phyloP scores from a whole-genome alignment of 2,888 invertebrate species.

The Shargacucullia verbasci region DNA sequence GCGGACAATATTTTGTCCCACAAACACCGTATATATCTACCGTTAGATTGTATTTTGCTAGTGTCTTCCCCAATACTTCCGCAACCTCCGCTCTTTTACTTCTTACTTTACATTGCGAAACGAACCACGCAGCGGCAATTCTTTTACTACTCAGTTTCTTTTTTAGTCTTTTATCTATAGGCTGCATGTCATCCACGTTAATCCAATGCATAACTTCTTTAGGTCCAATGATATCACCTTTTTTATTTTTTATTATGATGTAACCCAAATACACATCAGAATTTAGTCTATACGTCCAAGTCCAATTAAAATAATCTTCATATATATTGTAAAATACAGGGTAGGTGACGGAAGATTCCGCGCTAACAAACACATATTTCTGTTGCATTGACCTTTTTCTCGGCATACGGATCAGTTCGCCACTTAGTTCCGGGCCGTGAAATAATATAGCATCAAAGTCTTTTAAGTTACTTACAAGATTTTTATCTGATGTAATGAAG shows the following conservation, averaged over 20 bases:
- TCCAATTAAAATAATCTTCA: conserved; percentile 72
- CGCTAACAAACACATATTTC: conserved; percentile 48
- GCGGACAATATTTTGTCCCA: conserved; percentile 59
- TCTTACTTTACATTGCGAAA: conserved; percentile 66
- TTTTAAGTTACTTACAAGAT: conserved; percentile 7
- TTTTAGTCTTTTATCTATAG: conserved; percentile 59
- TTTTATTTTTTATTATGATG: conserved; percentile 60
- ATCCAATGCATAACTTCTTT: conserved; percentile 66
- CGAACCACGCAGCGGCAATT: conserved; percentile 74
- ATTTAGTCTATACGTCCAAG: conserved; percentile 71
- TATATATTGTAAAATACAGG: conserved; percentile 60
- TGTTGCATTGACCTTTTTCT: conserved; percentile 21
- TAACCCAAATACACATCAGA: conserved; percentile 69
- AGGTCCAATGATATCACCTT: conserved; percentile 63
- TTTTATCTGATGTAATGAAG: conserved; percentile 34
- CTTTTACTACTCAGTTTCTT: conserved; percentile 61
- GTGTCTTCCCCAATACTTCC: conserved; percentile 51
- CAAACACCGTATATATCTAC: conserved; percentile 72
- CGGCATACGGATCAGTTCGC: conserved; percentile 8
- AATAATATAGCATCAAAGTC: conserved; percentile 33
- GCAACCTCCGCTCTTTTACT: conserved; percentile 61
- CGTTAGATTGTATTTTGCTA: conserved; percentile 57
- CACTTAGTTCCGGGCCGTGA: conserved; percentile 4
- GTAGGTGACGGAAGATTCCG: conserved; percentile 68
- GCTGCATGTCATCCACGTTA: conserved; percentile 60